phyloP scores from a whole-genome alignment of 2,888 invertebrate species.

The Operophtera brumata region DNA sequence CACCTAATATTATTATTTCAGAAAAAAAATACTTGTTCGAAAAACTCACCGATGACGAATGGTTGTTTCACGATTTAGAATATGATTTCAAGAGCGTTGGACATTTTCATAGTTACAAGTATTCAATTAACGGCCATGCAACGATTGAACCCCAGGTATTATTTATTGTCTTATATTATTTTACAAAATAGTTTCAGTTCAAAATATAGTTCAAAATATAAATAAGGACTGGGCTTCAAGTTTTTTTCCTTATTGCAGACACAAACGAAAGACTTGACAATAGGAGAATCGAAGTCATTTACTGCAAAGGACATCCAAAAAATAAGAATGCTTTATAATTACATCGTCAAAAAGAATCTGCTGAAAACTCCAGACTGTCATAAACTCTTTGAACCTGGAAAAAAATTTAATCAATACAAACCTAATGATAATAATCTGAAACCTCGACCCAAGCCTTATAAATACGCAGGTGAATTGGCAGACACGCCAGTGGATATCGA shows the following conservation, averaged over 20 bases:
- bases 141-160: conserved; percentile 51
- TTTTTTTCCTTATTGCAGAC: conserved; percentile 11
- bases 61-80: conserved; percentile 55
- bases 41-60: conserved; percentile 44
- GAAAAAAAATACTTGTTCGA: conserved; percentile 53
- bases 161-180: neutral
- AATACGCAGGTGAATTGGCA: conserved; percentile 38
- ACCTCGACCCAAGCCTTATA: conserved; percentile 44
- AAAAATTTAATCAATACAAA: conserved; percentile 34
- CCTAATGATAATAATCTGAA: conserved; percentile 8
- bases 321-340: conserved; percentile 58
- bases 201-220: neutral
- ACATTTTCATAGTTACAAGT: conserved; percentile 52
- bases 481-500: neutral
- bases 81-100: conserved; percentile 61
- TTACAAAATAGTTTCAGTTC: neutral
- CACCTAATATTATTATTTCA: conserved; percentile 36
- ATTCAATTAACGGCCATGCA: conserved; percentile 53
- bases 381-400: conserved; percentile 48
- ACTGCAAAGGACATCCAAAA: conserved; percentile 51
- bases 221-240: neutral
- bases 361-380: conserved; percentile 44
- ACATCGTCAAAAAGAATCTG: conserved; percentile 40
- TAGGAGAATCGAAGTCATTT: conserved; percentile 36
- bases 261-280: neutral